These are phyloP conservation scores for Acromyrmex heyeri DNA, from an alignment of 1,140 invertebrate species.

Conservation along the genomic window DNA sequence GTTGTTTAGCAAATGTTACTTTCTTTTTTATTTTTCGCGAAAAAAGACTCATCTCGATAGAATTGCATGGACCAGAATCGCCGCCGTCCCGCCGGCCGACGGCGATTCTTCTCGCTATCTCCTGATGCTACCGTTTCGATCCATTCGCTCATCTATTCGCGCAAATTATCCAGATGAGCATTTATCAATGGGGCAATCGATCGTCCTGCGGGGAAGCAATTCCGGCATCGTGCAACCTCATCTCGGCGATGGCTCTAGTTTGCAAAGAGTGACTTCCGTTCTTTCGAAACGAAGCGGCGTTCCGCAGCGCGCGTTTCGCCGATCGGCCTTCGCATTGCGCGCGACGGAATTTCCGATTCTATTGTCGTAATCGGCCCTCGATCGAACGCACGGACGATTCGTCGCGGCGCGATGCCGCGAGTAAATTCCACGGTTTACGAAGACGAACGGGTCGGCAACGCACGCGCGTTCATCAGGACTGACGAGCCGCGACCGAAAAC, in stretches of 20 bases:
- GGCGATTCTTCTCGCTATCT: too few species aligned
- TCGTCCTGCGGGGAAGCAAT: neutral
- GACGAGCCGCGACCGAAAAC: neutral
- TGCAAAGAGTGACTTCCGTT: constrained; percentile 72
- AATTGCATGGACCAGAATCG: too few species aligned
- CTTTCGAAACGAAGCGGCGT: constrained; percentile 71
- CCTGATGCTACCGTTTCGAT: too few species aligned
- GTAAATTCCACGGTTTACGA: constrained; percentile 7
- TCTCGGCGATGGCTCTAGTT: constrained; percentile 69
- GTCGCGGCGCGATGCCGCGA: constrained; percentile 25
- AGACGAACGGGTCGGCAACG: constrained; percentile 1
- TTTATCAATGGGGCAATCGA: neutral
- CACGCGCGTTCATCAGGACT: constrained; percentile 21
- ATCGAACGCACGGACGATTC: constrained; percentile 47
- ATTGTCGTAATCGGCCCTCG: constrained; percentile 66
- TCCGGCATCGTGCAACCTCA: constrained; percentile 48
- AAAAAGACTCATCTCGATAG: too few species aligned
- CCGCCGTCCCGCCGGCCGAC: too few species aligned
- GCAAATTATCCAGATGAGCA: neutral
- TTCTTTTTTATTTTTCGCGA: too few species aligned
- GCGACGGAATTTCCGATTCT: constrained; percentile 71
- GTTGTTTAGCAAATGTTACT: too few species aligned
- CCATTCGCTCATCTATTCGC: neutral
- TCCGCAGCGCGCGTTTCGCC: constrained; percentile 68
- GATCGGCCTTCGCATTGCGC: constrained; percentile 69